Conservation (phyloP, 64 coral and sea anemone genomes). For the Actinia equina region DNA sequence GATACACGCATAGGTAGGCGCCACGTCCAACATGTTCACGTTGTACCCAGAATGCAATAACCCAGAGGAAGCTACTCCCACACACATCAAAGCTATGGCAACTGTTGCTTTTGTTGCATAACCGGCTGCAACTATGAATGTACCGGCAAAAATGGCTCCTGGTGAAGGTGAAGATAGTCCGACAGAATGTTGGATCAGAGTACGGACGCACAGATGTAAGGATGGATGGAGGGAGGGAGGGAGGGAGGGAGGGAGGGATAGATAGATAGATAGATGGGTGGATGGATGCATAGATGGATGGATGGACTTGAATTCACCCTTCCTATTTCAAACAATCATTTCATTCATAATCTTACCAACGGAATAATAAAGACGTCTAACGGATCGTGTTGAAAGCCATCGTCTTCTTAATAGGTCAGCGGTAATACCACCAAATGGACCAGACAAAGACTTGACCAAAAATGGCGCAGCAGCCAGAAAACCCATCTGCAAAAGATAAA, state of each 20-base stretch:
- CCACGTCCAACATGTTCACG: conserved; percentile 90
- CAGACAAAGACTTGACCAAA: conserved; percentile 73
- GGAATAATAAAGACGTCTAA: conserved; percentile 66
- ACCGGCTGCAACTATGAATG: conserved; percentile 62
- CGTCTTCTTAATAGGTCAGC: conserved; percentile 78
- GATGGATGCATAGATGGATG: too few species aligned
- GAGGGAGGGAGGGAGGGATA: too few species aligned
- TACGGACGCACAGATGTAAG: too few species aligned
- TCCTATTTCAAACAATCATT: too few species aligned
- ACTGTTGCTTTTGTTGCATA: conserved; percentile 52
- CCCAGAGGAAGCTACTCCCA: conserved; percentile 74
- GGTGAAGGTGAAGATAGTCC: too few species aligned
- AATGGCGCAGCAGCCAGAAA: conserved; percentile 82
- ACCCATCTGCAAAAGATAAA: conserved; percentile 43
- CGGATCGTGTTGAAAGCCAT: conserved; percentile 56
- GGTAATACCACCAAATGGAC: conserved; percentile 77
- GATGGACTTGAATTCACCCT: background rate
- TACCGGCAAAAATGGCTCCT: conserved; percentile 75
- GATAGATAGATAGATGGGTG: too few species aligned
- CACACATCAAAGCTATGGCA: conserved; percentile 70
- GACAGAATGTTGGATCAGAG: too few species aligned
- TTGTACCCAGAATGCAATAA: conserved; percentile 87
- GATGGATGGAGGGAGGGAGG: too few species aligned
- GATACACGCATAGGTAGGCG: conserved; percentile 73
- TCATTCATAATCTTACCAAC: conserved; percentile 67